Conservation (phyloP, 2,888 invertebrate species). For the Gastrophysa polygoni region DNA sequence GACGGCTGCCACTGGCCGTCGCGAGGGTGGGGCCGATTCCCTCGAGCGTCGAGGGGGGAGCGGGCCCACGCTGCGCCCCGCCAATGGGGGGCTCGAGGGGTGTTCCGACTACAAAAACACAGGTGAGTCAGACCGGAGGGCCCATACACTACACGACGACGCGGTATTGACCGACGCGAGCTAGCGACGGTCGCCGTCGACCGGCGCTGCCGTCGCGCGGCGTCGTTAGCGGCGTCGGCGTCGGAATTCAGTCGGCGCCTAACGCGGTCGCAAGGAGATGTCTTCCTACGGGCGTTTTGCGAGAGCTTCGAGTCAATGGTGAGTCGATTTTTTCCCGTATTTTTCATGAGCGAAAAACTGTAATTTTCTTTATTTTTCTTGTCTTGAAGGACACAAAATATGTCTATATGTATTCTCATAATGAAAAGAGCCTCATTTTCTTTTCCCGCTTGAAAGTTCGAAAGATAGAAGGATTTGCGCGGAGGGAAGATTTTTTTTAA, state of each 20-base stretch:
- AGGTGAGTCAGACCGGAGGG: not conserved
- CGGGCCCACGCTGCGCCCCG: not conserved
- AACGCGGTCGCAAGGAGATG: not conserved
- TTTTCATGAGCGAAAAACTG: too few species aligned
- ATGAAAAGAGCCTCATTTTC: too few species aligned
- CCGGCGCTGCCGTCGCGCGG: not conserved
- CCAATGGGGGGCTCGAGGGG: not conserved
- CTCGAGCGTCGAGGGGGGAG: not conserved
- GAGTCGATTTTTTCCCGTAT: not conserved
- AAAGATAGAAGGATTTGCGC: too few species aligned
- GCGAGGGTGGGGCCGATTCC: conserved; percentile 3
- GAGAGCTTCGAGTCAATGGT: not conserved
- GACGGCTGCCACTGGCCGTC: too few species aligned
- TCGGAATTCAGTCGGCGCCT: not conserved
- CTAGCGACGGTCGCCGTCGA: not conserved
- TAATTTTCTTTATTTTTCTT: too few species aligned
- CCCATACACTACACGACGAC: not conserved
- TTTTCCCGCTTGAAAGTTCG: too few species aligned
- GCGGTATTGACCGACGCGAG: not conserved
- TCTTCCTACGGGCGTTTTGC: not conserved
- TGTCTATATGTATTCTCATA: too few species aligned
- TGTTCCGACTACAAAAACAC: not conserved
- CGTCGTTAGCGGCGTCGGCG: not conserved
- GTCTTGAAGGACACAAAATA: too few species aligned
- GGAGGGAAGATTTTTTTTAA: too few species aligned